These are phyloP conservation scores for Perodicticus potto DNA, from an alignment of 2,797 vertebrate genomes.

Conservation along the genomic window DNA sequence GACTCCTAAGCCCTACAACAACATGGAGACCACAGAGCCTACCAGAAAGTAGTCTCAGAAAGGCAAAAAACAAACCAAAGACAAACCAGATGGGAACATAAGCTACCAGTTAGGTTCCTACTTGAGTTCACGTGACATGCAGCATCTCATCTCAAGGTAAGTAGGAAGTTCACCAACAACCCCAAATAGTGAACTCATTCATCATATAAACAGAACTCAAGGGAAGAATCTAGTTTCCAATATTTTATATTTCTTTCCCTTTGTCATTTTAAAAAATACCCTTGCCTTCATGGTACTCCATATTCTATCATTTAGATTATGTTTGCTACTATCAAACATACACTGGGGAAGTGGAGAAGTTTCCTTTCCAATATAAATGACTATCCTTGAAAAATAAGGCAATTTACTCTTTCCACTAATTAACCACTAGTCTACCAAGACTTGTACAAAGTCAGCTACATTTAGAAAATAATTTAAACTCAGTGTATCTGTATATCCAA, in stretches of 20 bases:
- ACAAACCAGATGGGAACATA: neutral
- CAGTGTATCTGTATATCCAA: neutral
- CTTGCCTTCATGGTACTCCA: neutral
- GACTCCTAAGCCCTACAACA: neutral
- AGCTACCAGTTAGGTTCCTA: neutral
- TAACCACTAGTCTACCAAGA: neutral
- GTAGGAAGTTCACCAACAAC: constrained; percentile 29
- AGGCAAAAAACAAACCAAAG: neutral
- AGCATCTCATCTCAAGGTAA: neutral
- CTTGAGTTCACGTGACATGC: neutral
- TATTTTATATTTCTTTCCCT: neutral
- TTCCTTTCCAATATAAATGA: neutral
- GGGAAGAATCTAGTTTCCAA: neutral
- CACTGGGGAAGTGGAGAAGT: neutral
- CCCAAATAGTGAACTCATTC: neutral
- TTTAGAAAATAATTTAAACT: neutral
- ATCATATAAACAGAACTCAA: neutral
- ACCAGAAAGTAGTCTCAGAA: neutral
- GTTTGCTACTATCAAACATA: neutral
- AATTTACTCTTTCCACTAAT: neutral
- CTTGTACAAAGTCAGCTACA: neutral
- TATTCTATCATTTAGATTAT: neutral
- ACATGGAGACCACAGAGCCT: neutral
- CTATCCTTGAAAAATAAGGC: neutral
- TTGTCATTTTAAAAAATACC: neutral